Evolutionary conservation across 2,113 vertebrate genomes (phyloP).

Genomic region (Grammomys surdaster): DNA sequence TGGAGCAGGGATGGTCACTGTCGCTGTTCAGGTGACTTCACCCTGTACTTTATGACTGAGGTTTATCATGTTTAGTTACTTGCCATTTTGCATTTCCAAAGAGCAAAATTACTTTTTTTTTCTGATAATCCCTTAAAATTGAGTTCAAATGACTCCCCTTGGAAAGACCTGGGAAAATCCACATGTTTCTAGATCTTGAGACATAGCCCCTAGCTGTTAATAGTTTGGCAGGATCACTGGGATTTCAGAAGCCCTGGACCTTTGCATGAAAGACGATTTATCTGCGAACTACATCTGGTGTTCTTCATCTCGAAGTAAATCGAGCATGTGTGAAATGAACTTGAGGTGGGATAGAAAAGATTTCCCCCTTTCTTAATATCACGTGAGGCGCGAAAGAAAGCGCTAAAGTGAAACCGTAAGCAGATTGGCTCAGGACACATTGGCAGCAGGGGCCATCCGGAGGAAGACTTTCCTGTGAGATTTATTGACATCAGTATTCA

Average conservation of each 20-base stretch:
- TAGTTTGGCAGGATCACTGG: not conserved
- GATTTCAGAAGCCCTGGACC: conserved; percentile 6
- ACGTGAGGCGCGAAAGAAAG: not conserved
- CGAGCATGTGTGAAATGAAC: not conserved
- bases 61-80: not conserved
- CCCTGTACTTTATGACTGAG: not conserved
- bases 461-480: not conserved
- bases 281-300: conserved; percentile 31
- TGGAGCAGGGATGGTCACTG: not conserved
- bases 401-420: not conserved
- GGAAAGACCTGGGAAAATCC: not conserved
- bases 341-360: not conserved
- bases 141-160: conserved; percentile 30
- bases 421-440: not conserved
- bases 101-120: conserved; percentile 60
- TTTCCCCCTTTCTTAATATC: not conserved
- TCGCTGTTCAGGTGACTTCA: not conserved
- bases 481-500: not conserved
- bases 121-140: conserved; percentile 44
- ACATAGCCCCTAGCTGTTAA: not conserved
- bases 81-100: conserved; percentile 56
- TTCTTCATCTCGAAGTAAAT: not conserved
- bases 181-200: not conserved
- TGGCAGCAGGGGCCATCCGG: not conserved
- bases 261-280: conserved; percentile 35